Conservation (phyloP, 2,888 invertebrate species). For the Bombyx huttoni region DNA sequence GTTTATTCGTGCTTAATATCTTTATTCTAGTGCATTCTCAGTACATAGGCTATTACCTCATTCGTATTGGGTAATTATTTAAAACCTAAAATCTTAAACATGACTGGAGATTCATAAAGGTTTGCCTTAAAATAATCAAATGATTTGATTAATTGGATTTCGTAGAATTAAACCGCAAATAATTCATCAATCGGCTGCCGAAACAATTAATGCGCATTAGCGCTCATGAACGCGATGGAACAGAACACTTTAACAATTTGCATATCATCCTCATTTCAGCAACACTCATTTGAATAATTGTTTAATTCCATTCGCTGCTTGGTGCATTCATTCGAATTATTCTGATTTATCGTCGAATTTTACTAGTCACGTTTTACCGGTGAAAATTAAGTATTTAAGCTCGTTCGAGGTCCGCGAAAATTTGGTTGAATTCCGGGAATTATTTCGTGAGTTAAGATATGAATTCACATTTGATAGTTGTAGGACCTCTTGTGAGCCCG, state of each 20-base stretch:
- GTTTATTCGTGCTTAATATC: too few relatives aligned
- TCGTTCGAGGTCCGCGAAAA: not conserved
- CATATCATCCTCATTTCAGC: constrained; percentile 45
- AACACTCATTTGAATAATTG: constrained; percentile 56
- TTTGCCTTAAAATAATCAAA: too few relatives aligned
- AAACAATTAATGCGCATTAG: constrained; percentile 13
- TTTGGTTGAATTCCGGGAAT: not conserved
- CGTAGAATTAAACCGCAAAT: not conserved
- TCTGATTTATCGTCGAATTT: constrained; percentile 25
- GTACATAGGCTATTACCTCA: too few relatives aligned
- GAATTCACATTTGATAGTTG: too few relatives aligned
- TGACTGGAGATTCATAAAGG: too few relatives aligned
- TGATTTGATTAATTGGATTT: too few relatives aligned
- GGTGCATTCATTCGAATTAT: constrained; percentile 25
- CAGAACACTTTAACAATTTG: constrained; percentile 26
- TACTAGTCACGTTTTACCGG: not conserved
- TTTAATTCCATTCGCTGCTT: constrained; percentile 40
- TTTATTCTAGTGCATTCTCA: too few relatives aligned
- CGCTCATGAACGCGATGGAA: constrained; percentile 12
- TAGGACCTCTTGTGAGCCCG: too few relatives aligned
- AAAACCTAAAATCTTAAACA: too few relatives aligned
- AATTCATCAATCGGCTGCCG: not conserved
- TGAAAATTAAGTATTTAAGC: not conserved
- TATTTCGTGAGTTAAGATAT: not conserved
- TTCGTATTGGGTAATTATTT: too few relatives aligned